These are phyloP conservation scores for Lordiphosa mommai DNA, from an alignment of 1,140 invertebrate species.

Conservation along the genomic window DNA sequence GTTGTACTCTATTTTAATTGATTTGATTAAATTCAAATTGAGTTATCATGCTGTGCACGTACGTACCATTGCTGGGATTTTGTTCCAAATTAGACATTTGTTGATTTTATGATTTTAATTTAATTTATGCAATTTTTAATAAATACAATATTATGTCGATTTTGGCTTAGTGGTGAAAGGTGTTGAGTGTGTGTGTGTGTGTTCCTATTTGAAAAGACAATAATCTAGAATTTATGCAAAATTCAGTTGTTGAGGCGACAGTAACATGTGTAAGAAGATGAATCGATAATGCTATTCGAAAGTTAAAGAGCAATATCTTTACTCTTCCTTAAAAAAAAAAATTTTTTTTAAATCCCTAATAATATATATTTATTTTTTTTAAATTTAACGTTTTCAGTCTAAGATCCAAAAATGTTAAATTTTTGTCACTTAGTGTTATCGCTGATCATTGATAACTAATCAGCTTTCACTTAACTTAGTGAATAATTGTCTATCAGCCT, in stretches of 20 bases:
- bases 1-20: constrained; percentile 8
- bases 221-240: constrained; percentile 31
- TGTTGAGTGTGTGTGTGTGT: neutral
- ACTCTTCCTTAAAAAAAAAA: too few species aligned
- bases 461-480: too few species aligned
- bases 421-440: too few species aligned
- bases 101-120: constrained; percentile 41
- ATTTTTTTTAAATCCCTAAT: too few species aligned
- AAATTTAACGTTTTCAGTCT: too few species aligned
- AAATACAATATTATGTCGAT: constrained; percentile 14
- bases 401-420: too few species aligned
- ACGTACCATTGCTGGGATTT: constrained; percentile 14
- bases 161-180: constrained; percentile 16
- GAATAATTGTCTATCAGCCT: too few species aligned
- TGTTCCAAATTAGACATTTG: constrained; percentile 45
- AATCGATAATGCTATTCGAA: too few species aligned
- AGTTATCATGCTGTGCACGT: constrained; percentile 1
- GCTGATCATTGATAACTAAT: too few species aligned
- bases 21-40: constrained; percentile 46
- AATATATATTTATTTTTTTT: too few species aligned
- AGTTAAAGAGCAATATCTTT: too few species aligned
- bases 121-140: constrained; percentile 42
- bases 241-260: neutral
- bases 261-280: too few species aligned
- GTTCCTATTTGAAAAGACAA: constrained; percentile 19